Conservation (phyloP, 1,140 invertebrate genomes). For the Drosophila bocki region DNA sequence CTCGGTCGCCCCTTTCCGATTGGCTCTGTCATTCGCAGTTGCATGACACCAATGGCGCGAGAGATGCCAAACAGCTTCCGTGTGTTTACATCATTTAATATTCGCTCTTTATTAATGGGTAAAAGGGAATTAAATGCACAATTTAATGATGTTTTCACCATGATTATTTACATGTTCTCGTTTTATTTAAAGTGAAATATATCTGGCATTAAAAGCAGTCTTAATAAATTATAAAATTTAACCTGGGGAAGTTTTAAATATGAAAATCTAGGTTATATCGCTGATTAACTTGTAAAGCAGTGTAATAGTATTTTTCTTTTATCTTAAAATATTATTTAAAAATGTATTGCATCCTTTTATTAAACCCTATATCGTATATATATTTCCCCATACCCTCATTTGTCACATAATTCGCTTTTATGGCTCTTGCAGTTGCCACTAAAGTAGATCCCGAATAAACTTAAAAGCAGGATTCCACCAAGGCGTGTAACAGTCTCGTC, state of each 20-base stretch:
- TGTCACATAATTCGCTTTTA: conserved; percentile 26
- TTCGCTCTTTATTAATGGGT: conserved; percentile 9
- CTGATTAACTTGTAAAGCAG: no score
- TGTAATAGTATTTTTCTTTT: not conserved
- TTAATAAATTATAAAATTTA: not conserved
- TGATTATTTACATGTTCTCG: not conserved
- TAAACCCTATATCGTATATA: not conserved
- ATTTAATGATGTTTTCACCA: not conserved
- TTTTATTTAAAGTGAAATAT: not conserved
- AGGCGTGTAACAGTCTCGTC: conserved; percentile 67
- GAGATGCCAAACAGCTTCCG: conserved; percentile 27
- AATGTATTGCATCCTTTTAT: not conserved
- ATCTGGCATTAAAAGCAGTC: not conserved
- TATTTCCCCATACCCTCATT: not conserved
- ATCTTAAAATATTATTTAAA: not conserved
- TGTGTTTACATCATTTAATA: conserved; percentile 29
- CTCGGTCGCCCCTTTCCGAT: conserved; percentile 13
- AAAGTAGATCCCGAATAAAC: conserved; percentile 33
- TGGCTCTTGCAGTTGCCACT: conserved; percentile 19
- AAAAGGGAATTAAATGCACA: not conserved
- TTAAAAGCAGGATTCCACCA: conserved; percentile 50
- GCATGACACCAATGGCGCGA: conserved; percentile 6
- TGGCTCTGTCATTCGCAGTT: conserved; percentile 36
- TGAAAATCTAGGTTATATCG: not conserved
- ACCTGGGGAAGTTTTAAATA: not conserved